Evolutionary conservation across 2,888 invertebrate genomes (phyloP).

Genomic region (Eledone cirrhosa): DNA sequence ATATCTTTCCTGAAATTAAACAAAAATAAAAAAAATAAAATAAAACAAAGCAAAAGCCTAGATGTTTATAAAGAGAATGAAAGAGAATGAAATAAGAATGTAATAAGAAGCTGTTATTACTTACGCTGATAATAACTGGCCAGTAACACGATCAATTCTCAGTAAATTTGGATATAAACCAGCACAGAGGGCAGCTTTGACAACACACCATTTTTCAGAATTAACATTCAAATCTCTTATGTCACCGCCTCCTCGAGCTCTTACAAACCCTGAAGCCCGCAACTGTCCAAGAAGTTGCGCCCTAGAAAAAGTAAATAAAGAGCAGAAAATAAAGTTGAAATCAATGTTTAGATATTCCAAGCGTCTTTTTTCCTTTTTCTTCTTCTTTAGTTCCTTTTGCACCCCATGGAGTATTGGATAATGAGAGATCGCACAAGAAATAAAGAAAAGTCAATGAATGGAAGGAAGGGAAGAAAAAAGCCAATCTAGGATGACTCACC

Average conservation of each 20-base stretch:
- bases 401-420: too few species aligned
- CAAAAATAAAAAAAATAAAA: slow-evolving; percentile 23
- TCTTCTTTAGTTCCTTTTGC: too few species aligned
- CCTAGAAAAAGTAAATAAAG: slow-evolving; percentile 39
- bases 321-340: too few species aligned
- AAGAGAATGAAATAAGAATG: too few species aligned
- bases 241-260: slow-evolving; percentile 70
- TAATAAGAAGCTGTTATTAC: slow-evolving; percentile 38
- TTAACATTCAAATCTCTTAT: slow-evolving; percentile 83
- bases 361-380: too few species aligned
- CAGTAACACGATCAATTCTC: slow-evolving; percentile 75
- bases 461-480: not conserved
- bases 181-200: slow-evolving; percentile 87
- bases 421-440: too few species aligned
- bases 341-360: too few species aligned
- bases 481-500: slow-evolving; percentile 64
- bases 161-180: slow-evolving; percentile 92
- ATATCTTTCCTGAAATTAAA: slow-evolving; percentile 71
- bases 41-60: not conserved
- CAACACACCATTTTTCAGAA: slow-evolving; percentile 87
- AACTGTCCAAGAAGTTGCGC: slow-evolving; percentile 85
- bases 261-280: slow-evolving; percentile 77
- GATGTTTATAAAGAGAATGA: too few species aligned
- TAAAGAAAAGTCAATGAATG: not conserved
- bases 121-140: slow-evolving; percentile 75